Evolutionary conservation across 2,113 vertebrate genomes (phyloP), one percentile per base, ranked within the genome.

Genomic region (Myiopsitta monachus): DNA sequence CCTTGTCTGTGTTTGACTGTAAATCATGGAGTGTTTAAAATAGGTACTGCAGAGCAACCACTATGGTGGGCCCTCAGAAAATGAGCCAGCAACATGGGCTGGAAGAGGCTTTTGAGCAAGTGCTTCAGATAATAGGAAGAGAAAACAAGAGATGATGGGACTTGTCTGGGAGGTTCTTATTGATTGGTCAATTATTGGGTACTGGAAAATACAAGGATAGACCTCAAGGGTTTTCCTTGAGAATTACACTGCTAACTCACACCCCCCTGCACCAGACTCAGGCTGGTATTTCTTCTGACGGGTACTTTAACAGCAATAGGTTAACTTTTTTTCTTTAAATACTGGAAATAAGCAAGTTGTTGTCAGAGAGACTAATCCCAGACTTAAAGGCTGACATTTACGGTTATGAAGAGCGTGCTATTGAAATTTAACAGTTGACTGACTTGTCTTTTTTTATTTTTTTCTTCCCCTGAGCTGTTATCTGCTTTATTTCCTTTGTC

Each of bases 21-120:
- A 47, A 70, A 6, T 62, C 7, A 2, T 4, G 23, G 47, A 77
- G 14, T 1, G 1, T n/a, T 90, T n/a, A 10, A 55, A 88, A 28
- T 6, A 18, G 0, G 0, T 49, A 2, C 61, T 77, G 59, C 28
- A 13, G 61, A 70, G 52, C 54, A 49, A 5, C 28, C 31, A 1
- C 4, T 18, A 2, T 43, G 19, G 74, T 66, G 61, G 57, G 13
- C 6, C 9, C 39, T 24, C 17, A 43, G 44, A 57, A 91, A 77
- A 87, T 7, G 18, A 59, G 33, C 7, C 22, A 24, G 54, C 18
- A 9, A 6, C 5, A 2, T 28, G 46, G 27, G 52, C 33, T 85
- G 36, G 14, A 2, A 39, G 51, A 62, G 31, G 28, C n/a, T 69
- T 83, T 21, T 10, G 51, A 68, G 10, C 23, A 36, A 73, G 24